Base-by-base conservation (phyloP, 1,140 invertebrate genomes). In the Gonatopus flavifemur region DNA sequence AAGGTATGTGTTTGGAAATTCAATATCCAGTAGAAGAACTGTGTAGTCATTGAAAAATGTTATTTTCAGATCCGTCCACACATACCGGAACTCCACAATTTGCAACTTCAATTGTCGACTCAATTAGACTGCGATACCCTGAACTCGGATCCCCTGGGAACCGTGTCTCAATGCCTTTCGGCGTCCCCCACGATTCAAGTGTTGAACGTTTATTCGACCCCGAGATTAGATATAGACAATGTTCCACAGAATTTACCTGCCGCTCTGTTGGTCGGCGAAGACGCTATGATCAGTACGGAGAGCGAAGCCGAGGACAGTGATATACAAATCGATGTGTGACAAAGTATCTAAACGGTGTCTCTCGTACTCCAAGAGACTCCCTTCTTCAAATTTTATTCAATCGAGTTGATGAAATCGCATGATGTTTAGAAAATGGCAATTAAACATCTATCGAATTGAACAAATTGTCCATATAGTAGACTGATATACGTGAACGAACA, bases 21-120 rank as follows among this genome's bases (percentile, higher is more conserved):
- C 6, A 6, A 28, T 28, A 28, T 28, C 12, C 25, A 6, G 6
- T 12, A 28, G 6, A 7, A 7, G 25, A 28, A 28, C 6, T 6
- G 12, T 28, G 12, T 28, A 28, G 25, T 7, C 25, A 28, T 6
- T 28, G 6, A 28, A 28, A 7, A 28, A 28, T 55, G 46, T 37
- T 43, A 44, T 30, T 80, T 82, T 45, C 57, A 85, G 84, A 83
- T 85, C 36, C 75, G 85, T 44, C 84, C 84, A 18, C 83, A 85
- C 43, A 84, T 83, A 69, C 84, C 84, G 45, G 82, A 85, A 68
- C 61, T 86, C 38, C 77, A 76, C 41, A 77, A 76, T 63, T 65
- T 77, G 35, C 77, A 78, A 52, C 52, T 78, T n/a, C 76, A 76
- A 49, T 32, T 76, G 19, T 68, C 71, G 19, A 69, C 68, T 46